Evolutionary conservation across 2,797 vertebrate species (phyloP).

Genomic region (Etheostoma perlongum): DNA sequence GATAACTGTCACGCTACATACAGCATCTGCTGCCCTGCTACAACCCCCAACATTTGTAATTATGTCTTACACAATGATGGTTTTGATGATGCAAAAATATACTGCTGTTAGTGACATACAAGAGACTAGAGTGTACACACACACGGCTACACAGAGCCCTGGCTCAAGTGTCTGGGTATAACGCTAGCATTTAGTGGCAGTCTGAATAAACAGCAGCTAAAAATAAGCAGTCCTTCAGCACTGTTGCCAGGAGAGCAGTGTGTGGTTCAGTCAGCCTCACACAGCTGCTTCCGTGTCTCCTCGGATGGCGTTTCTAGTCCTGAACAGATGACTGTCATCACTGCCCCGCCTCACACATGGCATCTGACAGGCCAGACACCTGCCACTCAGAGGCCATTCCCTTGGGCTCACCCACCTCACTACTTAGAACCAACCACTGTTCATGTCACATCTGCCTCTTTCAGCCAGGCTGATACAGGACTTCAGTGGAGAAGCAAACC

Average conservation of each 20-base stretch:
- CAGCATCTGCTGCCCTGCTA: conserved; percentile 34
- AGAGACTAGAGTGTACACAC: conserved; percentile 1
- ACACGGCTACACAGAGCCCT: conserved; percentile 31
- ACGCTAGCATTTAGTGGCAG: conserved; percentile 34
- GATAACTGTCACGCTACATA: conserved; percentile 64
- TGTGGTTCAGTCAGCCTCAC: conserved; percentile 24
- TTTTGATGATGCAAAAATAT: conserved; percentile 36
- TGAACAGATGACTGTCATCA: not conserved
- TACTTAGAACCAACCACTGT: not conserved
- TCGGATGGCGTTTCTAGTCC: conserved; percentile 7
- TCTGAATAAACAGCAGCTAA: conserved; percentile 52
- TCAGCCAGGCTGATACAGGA: conserved; percentile 39
- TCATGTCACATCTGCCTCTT: conserved; percentile 17
- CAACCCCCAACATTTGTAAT: not conserved
- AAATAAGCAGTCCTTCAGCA: conserved; percentile 70
- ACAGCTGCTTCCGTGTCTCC: conserved; percentile 5
- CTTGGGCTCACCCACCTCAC: conserved; percentile 27
- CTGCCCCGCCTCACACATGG: not conserved
- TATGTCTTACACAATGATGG: conserved; percentile 41
- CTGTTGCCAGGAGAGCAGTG: conserved; percentile 66
- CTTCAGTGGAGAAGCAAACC: conserved; percentile 42
- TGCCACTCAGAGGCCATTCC: conserved; percentile 14
- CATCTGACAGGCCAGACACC: conserved; percentile 17
- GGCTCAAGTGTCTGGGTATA: conserved; percentile 56
- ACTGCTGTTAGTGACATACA: conserved; percentile 44